A percentile compares a stretch with the other conserved stretches of the same genome.
These are phyloP conservation scores for Alaudala cheleensis DNA, from an alignment of 2,113 vertebrate species.

Conservation along the genomic window DNA sequence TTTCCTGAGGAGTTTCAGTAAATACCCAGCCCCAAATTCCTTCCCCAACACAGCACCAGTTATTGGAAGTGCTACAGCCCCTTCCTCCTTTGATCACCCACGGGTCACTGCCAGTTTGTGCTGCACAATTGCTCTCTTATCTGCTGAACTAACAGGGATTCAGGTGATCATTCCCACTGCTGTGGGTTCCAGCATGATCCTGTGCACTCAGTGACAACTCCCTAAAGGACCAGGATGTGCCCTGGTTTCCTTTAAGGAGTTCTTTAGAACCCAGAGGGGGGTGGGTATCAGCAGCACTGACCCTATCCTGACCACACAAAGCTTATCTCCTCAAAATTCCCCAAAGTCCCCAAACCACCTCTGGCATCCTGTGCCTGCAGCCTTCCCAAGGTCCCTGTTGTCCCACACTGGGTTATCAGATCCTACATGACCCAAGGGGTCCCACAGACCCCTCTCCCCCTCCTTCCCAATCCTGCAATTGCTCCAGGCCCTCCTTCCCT, in stretches of 20 bases:
- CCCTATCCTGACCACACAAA: neutral
- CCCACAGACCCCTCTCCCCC: accelerated
- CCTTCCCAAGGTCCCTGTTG: neutral
- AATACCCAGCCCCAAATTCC: neutral
- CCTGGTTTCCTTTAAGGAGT: neutral
- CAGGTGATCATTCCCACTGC: neutral
- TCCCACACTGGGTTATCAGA: neutral
- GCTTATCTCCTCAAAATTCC: neutral
- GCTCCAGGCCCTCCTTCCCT: neutral
- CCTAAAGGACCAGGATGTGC: neutral
- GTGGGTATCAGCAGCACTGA: neutral
- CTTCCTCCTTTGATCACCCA: neutral
- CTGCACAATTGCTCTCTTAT: neutral
- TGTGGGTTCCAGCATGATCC: accelerated
- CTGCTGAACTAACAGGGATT: accelerated
- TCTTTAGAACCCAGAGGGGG: accelerated
- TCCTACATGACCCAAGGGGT: neutral
- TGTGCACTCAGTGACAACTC: neutral
- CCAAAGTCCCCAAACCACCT: neutral
- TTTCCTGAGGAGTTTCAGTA: neutral
- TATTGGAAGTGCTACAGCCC: neutral
- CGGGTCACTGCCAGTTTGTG: accelerated
- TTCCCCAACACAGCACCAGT: accelerated
- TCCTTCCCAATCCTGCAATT: neutral
- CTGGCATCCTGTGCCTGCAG: neutral